Evolutionary conservation across 2,113 vertebrate genomes (phyloP), one percentile per base, ranked within the genome.

Genomic region (Phocoena phocoena): DNA sequence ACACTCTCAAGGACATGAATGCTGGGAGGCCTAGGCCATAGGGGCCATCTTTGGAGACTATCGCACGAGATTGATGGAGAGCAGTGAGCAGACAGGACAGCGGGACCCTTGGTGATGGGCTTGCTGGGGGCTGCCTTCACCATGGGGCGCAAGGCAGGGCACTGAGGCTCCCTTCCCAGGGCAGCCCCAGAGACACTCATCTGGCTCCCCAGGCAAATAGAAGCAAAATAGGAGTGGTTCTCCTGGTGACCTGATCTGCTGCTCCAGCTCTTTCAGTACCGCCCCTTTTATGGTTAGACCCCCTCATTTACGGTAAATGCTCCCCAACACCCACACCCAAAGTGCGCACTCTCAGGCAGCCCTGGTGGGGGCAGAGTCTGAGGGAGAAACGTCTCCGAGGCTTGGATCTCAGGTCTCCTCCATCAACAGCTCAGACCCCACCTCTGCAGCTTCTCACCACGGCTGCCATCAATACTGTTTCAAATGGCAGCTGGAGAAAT

Each of bases 1-100:
- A 6, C 25, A 38, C 2, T 1, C 2, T 2, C 23, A 9, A 15
- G 31, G 31, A 31, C 0, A 0, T 8, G 38, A 12, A 15, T 17
- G 6, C 65, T 1, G 2, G 31, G 67, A 81, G 47, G n/a, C 6
- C 1, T 1, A 44, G 68, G 8, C 3, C 21, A 3, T 2, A 5
- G 3, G 33, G 23, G 17, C 41, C 1, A 1, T 8, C 31, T 70
- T 10, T 74, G 23, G 93, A 95, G 47, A 82, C 38, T 14, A 8
- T 2, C 50, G 6, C 2, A 3, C 0, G n/a, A 44, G 41, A 36
- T 25, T 33, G 1, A 7, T 4, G 65, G 65, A 13, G 47, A 47
- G 67, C 62, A 8, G 74, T 2, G 53, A n/a, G 50, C 82, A 31
- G 38, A 31, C 25, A 41, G 55, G 62, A 36, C 3, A 18, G 47